phyloP scores from a whole-genome alignment of 2,888 invertebrate genomes.

The Ophion costatus region DNA sequence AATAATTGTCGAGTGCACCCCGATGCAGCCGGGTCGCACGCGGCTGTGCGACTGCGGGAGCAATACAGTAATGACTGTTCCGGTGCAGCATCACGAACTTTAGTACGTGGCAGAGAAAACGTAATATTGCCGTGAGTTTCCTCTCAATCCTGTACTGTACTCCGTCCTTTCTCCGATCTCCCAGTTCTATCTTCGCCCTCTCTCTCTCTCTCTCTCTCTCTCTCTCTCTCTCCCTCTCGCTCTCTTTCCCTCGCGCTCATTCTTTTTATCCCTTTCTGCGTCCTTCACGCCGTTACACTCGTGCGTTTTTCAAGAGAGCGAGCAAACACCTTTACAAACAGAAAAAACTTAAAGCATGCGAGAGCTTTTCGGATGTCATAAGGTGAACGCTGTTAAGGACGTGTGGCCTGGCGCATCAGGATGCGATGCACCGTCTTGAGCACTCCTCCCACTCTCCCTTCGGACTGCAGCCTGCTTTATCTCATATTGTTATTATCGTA shows the following conservation, averaged over 20 bases:
- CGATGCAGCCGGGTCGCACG: constrained; percentile 67
- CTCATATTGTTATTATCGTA: constrained; percentile 11
- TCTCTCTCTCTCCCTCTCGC: constrained; percentile 31
- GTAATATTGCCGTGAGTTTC: constrained; percentile 60
- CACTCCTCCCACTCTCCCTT: neutral
- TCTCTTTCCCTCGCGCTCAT: constrained; percentile 17
- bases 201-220: constrained; percentile 6
- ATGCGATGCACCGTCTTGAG: constrained; percentile 31
- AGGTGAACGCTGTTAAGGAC: constrained; percentile 52
- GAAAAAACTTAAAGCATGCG: constrained; percentile 37
- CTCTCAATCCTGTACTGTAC: constrained; percentile 27
- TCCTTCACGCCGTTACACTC: neutral
- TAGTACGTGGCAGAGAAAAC: constrained; percentile 43
- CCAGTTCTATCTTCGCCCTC: constrained; percentile 5
- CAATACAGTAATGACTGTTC: constrained; percentile 45
- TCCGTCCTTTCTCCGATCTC: neutral
- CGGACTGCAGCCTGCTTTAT: neutral
- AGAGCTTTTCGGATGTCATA: constrained; percentile 23
- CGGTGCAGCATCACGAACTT: constrained; percentile 34
- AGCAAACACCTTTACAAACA: constrained; percentile 40
- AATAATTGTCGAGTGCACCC: constrained; percentile 70
- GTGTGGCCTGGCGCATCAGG: constrained; percentile 30
- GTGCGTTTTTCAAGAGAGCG: constrained; percentile 27
- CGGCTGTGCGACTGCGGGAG: constrained; percentile 42
- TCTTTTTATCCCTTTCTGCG: constrained; percentile 13